phyloP scores from a whole-genome alignment of 1,140 invertebrate genomes.

The Brachionus angularis region DNA sequence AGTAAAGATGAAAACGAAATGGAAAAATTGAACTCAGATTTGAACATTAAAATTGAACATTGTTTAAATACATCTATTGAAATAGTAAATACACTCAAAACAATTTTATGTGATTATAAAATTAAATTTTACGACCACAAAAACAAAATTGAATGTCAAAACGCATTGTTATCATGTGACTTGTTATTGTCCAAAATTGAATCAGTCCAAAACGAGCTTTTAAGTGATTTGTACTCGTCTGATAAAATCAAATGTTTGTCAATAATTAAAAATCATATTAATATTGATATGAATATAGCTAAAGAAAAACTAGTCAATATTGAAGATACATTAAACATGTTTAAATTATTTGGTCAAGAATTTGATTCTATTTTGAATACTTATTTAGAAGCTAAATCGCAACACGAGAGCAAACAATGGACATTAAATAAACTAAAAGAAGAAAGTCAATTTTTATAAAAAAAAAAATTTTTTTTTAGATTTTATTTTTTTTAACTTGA shows the following conservation, averaged over 20 bases:
- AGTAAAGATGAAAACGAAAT: neutral
- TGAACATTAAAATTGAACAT: slow-evolving; percentile 22
- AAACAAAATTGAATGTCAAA: slow-evolving; percentile 14
- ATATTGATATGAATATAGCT: neutral
- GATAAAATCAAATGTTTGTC: slow-evolving; percentile 1
- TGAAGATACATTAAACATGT: neutral
- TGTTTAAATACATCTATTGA: slow-evolving; percentile 20
- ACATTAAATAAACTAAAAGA: slow-evolving; percentile 32
- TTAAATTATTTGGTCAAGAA: slow-evolving; percentile 7
- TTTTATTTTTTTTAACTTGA: neutral
- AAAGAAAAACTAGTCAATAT: slow-evolving; percentile 1
- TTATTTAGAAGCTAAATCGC: slow-evolving; percentile 12
- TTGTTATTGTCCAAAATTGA: slow-evolving; percentile 21
- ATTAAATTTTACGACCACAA: slow-evolving; percentile 16
- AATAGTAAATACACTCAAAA: neutral
- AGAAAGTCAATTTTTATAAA: slow-evolving; percentile 15
- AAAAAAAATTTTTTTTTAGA: neutral
- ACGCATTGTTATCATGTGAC: neutral
- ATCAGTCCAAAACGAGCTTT: neutral
- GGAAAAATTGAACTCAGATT: neutral
- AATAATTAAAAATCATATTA: slow-evolving; percentile 29
- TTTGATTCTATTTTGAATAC: slow-evolving; percentile 18
- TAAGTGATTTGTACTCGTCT: neutral
- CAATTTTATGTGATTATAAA: slow-evolving; percentile 2
- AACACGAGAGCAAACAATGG: slow-evolving; percentile 31